Percentiles rank a stretch among this genome's conserved stretches.
These are phyloP conservation scores for Merluccius polli DNA, from an alignment of 2,797 vertebrate species.

Conservation along the genomic window DNA sequence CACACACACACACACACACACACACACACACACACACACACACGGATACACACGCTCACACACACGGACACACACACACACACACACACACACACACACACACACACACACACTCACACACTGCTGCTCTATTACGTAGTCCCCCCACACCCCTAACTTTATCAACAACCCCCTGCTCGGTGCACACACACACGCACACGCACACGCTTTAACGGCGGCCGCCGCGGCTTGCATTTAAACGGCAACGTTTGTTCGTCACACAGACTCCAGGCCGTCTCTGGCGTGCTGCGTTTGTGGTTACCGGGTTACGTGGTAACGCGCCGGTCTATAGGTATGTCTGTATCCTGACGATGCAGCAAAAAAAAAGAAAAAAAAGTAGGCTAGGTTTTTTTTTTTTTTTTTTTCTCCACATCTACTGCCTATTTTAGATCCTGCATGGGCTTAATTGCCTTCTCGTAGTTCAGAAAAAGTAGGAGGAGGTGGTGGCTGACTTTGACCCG, in stretches of 20 bases:
- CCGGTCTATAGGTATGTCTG: neutral
- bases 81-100: slow-evolving; percentile 9
- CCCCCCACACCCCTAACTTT: no score
- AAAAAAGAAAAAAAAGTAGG: neutral
- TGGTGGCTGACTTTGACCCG: slow-evolving; percentile 1
- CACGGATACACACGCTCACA: slow-evolving; percentile 3
- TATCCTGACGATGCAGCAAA: neutral
- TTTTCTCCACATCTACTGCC: neutral
- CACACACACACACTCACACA: neutral
- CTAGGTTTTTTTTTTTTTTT: neutral
- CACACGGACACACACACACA: slow-evolving; percentile 11
- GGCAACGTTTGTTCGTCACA: neutral
- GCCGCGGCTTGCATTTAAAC: neutral
- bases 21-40: slow-evolving; percentile 24
- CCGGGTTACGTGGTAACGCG: neutral
- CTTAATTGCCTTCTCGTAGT: neutral
- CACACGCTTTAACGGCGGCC: no score
- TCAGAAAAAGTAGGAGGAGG: neutral
- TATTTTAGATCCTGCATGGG: neutral
- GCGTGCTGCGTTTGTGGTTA: no score
- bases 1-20: slow-evolving; percentile 52
- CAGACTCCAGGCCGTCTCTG: no score
- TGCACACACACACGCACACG: no score
- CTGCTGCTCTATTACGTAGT: neutral
- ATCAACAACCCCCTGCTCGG: no score